Conservation (phyloP, 2,113 vertebrate genomes). For the Balaeniceps rex region DNA sequence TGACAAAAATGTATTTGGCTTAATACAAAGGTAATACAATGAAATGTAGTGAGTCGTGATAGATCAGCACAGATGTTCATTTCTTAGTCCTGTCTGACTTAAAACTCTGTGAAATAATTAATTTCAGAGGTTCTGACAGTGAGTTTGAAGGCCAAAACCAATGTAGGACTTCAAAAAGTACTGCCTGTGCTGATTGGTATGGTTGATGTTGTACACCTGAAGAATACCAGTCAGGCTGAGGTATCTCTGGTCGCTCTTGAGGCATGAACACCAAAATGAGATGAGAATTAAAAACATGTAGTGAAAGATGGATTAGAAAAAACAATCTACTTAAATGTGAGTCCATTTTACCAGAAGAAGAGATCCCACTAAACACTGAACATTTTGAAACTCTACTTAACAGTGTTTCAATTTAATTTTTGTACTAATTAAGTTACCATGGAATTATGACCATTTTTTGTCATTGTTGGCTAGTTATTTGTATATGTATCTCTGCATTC, state of each 20-base stretch:
- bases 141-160: neutral
- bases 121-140: neutral
- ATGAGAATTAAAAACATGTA: neutral
- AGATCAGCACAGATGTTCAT: neutral
- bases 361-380: neutral
- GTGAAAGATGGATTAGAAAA: neutral
- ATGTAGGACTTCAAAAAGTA: neutral
- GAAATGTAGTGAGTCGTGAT: neutral
- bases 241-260: fast-evolving
- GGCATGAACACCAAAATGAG: neutral
- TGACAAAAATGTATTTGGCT: neutral
- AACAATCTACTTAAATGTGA: neutral
- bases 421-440: neutral
- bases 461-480: neutral
- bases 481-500: neutral
- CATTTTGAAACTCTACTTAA: neutral
- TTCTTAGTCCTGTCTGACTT: neutral
- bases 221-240: neutral
- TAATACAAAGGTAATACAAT: neutral
- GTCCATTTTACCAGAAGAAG: neutral
- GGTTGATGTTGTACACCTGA: neutral
- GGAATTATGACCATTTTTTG: neutral
- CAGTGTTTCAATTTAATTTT: neutral
- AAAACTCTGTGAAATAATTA: neutral
- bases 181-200: neutral